Evolutionary conservation across 2,113 vertebrate species (phyloP).

Genomic region (Gracilinanus agilis): DNA sequence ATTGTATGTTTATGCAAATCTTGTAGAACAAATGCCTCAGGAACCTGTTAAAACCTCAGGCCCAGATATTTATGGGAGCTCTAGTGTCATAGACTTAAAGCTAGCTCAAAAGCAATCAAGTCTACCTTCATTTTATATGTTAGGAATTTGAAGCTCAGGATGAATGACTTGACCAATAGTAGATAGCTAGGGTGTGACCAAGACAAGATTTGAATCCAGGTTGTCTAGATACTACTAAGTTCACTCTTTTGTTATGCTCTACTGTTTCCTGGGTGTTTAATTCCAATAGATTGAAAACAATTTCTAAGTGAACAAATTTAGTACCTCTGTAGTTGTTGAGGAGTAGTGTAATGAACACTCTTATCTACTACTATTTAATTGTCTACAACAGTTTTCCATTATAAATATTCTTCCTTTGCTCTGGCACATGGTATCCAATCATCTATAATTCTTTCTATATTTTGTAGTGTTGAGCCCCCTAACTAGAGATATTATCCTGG

Average conservation of each 20-base stretch:
- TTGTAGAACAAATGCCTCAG: background rate
- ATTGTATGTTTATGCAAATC: background rate
- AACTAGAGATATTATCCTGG: background rate
- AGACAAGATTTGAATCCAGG: background rate
- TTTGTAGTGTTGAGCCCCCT: background rate
- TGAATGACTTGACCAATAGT: background rate
- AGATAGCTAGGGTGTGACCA: background rate
- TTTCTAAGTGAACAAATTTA: background rate
- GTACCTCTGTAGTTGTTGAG: background rate
- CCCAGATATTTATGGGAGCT: background rate
- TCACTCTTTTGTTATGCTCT: background rate
- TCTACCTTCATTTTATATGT: background rate
- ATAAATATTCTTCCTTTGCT: background rate
- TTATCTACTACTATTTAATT: background rate
- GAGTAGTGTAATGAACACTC: background rate
- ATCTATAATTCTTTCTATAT: background rate
- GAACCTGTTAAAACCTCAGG: background rate
- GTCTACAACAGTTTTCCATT: background rate
- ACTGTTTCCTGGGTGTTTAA: background rate
- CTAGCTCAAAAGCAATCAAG: background rate
- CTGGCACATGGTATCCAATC: background rate
- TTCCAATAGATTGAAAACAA: conserved; percentile 42
- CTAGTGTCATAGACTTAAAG: background rate
- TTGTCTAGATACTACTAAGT: background rate
- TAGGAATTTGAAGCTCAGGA: background rate